phyloP scores from a whole-genome alignment of 1,140 invertebrate genomes.

The Drosophila murphyi region DNA sequence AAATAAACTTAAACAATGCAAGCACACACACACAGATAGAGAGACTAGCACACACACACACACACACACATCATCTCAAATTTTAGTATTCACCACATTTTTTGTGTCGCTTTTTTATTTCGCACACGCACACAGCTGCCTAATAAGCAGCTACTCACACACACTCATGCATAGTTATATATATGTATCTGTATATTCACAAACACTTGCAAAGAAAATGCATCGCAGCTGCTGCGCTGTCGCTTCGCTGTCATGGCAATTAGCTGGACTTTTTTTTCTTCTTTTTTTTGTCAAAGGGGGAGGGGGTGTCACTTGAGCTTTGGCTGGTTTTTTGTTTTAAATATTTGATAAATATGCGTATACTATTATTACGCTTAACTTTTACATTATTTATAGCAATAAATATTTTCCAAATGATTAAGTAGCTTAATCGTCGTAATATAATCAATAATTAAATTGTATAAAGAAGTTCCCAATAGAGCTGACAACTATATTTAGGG shows the following conservation, averaged over 20 bases:
- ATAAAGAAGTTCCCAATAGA: background rate
- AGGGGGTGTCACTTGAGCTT: background rate
- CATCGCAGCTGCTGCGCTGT: conserved; percentile 70
- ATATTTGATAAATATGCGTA: background rate
- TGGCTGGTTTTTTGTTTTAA: conserved; percentile 16
- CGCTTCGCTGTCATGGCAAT: conserved; percentile 64
- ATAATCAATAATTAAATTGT: background rate
- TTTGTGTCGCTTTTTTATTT: conserved; percentile 65
- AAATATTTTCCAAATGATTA: background rate
- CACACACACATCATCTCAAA: conserved; percentile 52
- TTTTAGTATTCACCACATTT: conserved; percentile 76
- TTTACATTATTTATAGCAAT: background rate
- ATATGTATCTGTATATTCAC: background rate
- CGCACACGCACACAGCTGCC: conserved; percentile 51
- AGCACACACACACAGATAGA: conserved; percentile 24
- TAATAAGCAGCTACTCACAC: conserved; percentile 46
- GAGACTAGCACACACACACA: conserved; percentile 31
- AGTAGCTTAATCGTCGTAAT: background rate
- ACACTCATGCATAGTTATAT: conserved; percentile 15
- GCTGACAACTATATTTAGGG: background rate
- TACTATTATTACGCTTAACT: background rate
- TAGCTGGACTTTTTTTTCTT: conserved; percentile 57
- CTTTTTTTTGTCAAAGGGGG: conserved; percentile 1
- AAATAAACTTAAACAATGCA: conserved; percentile 53
- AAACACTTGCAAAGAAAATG: conserved; percentile 49